Base-by-base conservation (phyloP, 2,888 invertebrate genomes). In the Caenorhabditis japonica region DNA sequence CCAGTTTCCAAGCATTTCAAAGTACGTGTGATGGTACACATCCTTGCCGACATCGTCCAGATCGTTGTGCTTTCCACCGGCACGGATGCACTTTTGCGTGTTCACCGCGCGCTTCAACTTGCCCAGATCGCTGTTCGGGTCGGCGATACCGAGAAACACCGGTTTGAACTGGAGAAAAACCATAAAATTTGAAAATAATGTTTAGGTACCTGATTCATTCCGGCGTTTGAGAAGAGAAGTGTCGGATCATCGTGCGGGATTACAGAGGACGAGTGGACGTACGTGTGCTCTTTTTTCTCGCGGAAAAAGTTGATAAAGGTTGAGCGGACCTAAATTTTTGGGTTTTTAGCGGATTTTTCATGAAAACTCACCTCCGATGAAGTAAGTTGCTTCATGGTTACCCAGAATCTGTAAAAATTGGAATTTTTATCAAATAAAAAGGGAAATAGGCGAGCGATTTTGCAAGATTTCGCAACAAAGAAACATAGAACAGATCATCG, bases 1-100 rank as follows among this genome's bases (percentile, higher is more conserved):
- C 99, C 99, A 99, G 89, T 99, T 99, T 7, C 99, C 99, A 91
- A 99, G 91, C 99, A 99, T 99, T 91, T 99, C 99, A 90, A 99
- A 99, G 90, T 97, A 99, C 3, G 99, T 99, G 87, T 99, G 99
- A 90, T 99, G 99, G 87, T 99, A 99, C 2, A 97, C 95, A 90
- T 99, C 99, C 49, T 97, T 97, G 33, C 99, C 99, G 10, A 99
- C 99, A 91, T 99, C 99, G 90, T 99, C 99, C 71, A 99, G 90
- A 89, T 99, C 99, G 89, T 99, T 99, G 89, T 99, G 99, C 90
- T 99, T 99, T 53, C 99, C 99, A 59, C 97, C 97, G 46, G 97
- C 97, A 87, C 97, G 92, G 82, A 99, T 97, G 89, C 99, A 99
- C 46, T 99, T 99, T 89, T 99, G 99, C 1, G 95, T 94, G 89